Evolutionary conservation across 1,140 invertebrate genomes (phyloP), one percentile per base, ranked within the genome.

Genomic region (Probaryconus sp.): DNA sequence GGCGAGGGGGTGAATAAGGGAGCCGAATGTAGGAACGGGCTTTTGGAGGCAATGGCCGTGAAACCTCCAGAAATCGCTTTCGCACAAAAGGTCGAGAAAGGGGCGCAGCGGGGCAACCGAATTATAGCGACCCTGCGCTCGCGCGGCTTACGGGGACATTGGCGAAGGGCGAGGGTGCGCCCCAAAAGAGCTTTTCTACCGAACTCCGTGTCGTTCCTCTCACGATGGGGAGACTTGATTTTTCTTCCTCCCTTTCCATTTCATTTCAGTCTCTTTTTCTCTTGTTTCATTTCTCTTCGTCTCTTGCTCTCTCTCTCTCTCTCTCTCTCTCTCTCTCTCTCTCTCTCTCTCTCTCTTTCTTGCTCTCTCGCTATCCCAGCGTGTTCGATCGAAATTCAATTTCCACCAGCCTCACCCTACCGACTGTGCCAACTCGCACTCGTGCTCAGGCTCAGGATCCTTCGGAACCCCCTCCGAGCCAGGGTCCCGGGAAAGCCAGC

Each of bases 361-460:
- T 38, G 16, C 35, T 50, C 55, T 37, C 61, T 63, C 75, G 64
- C 69, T 47, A 71, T 67, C 71, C 81, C 70, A 71, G 81, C 78
- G 81, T 85, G 81, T 86, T 85, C 84, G 84, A 86, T 86, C 84
- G 84, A 86, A 86, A 86, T 85, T 86, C 83, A 86, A 86, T 86
- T 85, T 85, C 84, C 84, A 86, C 81, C 83, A 69, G 37, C 76
- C 77, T 69, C 78, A 80, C 75, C 82, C 81, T 79, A 80, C 76
- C 69, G 76, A 11, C 55, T 10, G 47, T 60, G n/a, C n/a, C n/a
- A n/a, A n/a, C 65, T 31, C 51, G 2, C 20, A 26, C 51, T 55
- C 31, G 40, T 45, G 30, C 73, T 64, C 67, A 48, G 56, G 63
- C 48, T 63, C 73, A 45, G 53, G 60, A 61, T 65, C 65, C 50